These are phyloP conservation scores for Pilophorus perplexus DNA, from an alignment of 2,888 invertebrate species.

Conservation along the genomic window DNA sequence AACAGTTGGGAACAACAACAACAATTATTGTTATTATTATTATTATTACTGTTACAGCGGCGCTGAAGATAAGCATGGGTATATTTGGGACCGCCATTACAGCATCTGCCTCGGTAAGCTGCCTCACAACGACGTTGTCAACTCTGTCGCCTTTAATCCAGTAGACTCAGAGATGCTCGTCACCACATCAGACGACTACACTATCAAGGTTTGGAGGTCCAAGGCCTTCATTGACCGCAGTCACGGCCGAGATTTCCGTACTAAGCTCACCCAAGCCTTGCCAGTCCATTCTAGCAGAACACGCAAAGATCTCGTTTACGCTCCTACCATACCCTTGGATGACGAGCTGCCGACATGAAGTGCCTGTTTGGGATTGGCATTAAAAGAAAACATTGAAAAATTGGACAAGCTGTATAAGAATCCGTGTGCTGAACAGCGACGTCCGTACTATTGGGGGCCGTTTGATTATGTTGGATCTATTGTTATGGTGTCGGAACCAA, in stretches of 20 bases:
- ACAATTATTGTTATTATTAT: no score
- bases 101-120: constrained; percentile 72
- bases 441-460: no score
- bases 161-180: constrained; percentile 75
- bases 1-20: no score
- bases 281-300: constrained; percentile 12
- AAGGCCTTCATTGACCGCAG: constrained; percentile 40
- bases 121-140: constrained; percentile 76
- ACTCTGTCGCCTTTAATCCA: constrained; percentile 82
- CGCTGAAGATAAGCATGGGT: constrained; percentile 78
- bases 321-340: no score
- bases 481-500: no score
- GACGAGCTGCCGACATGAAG: no score
- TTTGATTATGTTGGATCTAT: no score
- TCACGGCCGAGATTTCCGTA: background rate
- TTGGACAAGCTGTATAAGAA: no score
- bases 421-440: no score
- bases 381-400: no score
- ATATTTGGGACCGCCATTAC: constrained; percentile 82
- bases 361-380: no score
- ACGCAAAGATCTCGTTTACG: background rate
- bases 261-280: constrained; percentile 6
- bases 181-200: constrained; percentile 77
- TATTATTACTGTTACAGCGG: no score
- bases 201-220: constrained; percentile 59